Base-by-base conservation (phyloP, 2,797 vertebrate genomes). In the Clarias platycephalus region DNA sequence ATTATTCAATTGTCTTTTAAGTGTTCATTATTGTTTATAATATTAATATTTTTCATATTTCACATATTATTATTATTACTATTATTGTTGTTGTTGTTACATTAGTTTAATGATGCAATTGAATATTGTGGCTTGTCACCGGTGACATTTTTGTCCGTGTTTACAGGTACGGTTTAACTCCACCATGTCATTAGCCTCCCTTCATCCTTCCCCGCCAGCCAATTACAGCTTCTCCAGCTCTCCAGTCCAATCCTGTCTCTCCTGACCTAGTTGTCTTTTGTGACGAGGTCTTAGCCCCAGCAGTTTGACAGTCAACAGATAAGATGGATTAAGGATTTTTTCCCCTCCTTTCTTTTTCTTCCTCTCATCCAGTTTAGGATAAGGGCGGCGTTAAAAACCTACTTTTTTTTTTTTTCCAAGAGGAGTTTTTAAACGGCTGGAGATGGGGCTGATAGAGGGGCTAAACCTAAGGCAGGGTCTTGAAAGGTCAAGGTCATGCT, bases 241-340 rank as follows among this genome's bases (percentile, higher is more conserved):
- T 93, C 92, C 93, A 94, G 91, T 90, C 91, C 89, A 94, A 94
- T 93, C 93, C 92, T 89, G 89, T 92, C 93, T 84, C 93, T 91
- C 92, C 94, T 95, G 95, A 95, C 95, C 95, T 94, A 95, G 94
- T 95, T 96, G 95, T 96, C 94, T 95, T 95, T 95, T 95, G 93
- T 95, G 93, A 96, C 95, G 94, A 95, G 95, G 95, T 95, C 95
- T 95, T 95, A 95, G 95, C 94, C 89, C 83, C 93, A 93, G 93
- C 94, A 94, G 94, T 95, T 95, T 96, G 95, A 96, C 95, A 96
- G 95, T 95, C 94, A 95, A 95, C 95, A 95, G 95, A 96, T 96
- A 96, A 95, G 94, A 96, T 96, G 95, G 95, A 96, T 96, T 96
- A 96, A 95, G 94, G 91, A 94, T 92, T 92, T 93, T 90, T 89